These are phyloP conservation scores for Onychorhynchus coronatus DNA, from an alignment of 2,113 vertebrate genomes.

Conservation along the genomic window DNA sequence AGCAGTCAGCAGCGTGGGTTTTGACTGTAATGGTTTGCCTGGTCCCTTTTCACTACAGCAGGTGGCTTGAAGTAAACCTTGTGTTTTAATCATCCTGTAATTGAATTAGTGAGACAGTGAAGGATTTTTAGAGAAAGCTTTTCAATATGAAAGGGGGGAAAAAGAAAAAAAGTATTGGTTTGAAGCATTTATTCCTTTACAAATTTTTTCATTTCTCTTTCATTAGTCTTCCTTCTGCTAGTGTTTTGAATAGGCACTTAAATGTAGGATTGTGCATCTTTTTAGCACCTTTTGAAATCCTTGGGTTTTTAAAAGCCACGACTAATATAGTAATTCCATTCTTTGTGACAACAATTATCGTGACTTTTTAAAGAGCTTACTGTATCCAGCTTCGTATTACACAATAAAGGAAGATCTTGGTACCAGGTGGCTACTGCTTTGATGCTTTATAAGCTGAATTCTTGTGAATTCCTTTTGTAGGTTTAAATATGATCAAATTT, in stretches of 20 bases:
- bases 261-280: not conserved
- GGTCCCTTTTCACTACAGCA: not conserved
- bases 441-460: not conserved
- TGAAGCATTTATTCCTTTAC: not conserved
- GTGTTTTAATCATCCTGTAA: not conserved
- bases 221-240: not conserved
- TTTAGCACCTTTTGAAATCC: not conserved
- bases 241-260: not conserved
- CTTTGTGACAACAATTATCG: not conserved
- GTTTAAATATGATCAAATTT: not conserved
- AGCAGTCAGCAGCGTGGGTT: not conserved
- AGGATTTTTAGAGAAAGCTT: not conserved
- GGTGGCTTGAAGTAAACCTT: not conserved
- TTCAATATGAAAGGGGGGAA: not conserved
- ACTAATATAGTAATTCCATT: not conserved
- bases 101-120: not conserved
- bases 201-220: not conserved
- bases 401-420: not conserved
- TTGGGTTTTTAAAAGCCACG: not conserved
- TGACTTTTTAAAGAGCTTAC: not conserved
- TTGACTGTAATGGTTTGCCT: not conserved
- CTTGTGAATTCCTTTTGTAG: not conserved
- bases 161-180: not conserved
- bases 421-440: not conserved
- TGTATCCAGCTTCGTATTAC: accelerated